Evolutionary conservation across 2,113 vertebrate genomes (phyloP).

Genomic region (Boleophthalmus pectinirostris): DNA sequence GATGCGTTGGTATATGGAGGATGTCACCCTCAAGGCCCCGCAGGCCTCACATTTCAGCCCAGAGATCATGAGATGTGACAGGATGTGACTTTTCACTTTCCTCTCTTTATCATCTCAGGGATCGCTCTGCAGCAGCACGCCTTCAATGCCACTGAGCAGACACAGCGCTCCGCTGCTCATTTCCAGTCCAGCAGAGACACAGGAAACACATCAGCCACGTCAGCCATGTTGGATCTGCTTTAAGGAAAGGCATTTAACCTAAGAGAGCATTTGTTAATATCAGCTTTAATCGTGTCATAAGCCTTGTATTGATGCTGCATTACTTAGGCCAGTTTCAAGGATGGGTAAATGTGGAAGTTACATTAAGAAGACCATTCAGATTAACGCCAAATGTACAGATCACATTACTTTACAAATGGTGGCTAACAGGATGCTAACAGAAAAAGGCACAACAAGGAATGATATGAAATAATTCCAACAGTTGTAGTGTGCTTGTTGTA

Average conservation of each 20-base stretch:
- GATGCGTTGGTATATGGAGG: slow-evolving; percentile 66
- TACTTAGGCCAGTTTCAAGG: background rate
- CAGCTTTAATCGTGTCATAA: background rate
- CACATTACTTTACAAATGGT: too few species aligned
- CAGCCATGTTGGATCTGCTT: slow-evolving; percentile 11
- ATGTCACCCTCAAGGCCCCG: slow-evolving; percentile 72
- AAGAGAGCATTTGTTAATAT: background rate
- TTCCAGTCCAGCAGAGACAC: slow-evolving; percentile 27
- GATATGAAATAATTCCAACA: too few species aligned
- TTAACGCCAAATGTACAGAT: background rate
- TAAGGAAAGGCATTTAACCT: background rate
- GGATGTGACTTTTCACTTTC: slow-evolving; percentile 76
- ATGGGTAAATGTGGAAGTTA: background rate
- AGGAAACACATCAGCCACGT: slow-evolving; percentile 37
- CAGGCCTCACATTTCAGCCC: slow-evolving; percentile 70
- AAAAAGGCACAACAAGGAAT: too few species aligned
- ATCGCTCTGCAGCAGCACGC: slow-evolving; percentile 54
- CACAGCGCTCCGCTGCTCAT: slow-evolving; percentile 37
- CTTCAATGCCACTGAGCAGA: slow-evolving; percentile 50
- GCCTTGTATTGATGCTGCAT: background rate
- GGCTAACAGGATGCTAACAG: too few species aligned
- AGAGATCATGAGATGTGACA: slow-evolving; percentile 73
- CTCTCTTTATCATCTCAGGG: slow-evolving; percentile 74
- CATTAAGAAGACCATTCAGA: background rate
- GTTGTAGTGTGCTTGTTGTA: too few species aligned